Evolutionary conservation across 2,113 vertebrate genomes (phyloP), one percentile per base, ranked within the genome.

Genomic region (Dasyornis broadbenti): DNA sequence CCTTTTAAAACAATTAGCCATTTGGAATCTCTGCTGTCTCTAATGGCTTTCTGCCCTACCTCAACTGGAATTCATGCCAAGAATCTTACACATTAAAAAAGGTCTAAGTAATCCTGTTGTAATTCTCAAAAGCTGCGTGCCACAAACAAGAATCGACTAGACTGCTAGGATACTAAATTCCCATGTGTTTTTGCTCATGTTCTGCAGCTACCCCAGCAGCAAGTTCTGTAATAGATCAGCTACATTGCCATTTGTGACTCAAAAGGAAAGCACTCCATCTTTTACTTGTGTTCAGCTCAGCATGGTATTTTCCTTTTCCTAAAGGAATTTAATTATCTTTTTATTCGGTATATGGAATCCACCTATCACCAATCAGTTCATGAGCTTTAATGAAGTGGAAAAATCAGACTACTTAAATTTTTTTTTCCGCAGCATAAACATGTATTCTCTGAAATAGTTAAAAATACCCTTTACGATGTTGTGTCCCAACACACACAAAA

Each of bases 1-100:
- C 89, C 79, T 95, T 86, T 84, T 27, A 92, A 91, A 94, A 86
- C 65, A 82, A 93, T 78, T 82, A 86, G 61, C 30, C 63, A 40
- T 82, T 86, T 84, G 45, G 66, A 89, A 91, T 70, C 53, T 72
- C 65, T 15, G 11, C 33, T 45, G 11, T 47, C 47, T 90, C n/a
- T 86, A 76, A 70, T 37, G 17, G 39, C 13, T 85, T 93, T 95
- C 79, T 95, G 47, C 72, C 64, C 57, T 68, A 93, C 92, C 60
- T 89, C 21, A 5, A 37, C 40, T 85, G 47, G 70, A 93, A 96
- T 60, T 90, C 44, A 45, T 44, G 31, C 75, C 94, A 84, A 92
- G 57, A 84, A 90, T 76, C 56, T 69, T 73, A 40, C 35, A 69
- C 12, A 17, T 81, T 87, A 70, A 27, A 72, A 94, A 78, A 54